Base-by-base conservation (phyloP, 2,113 vertebrate species). In the Chaenocephalus aceratus region DNA sequence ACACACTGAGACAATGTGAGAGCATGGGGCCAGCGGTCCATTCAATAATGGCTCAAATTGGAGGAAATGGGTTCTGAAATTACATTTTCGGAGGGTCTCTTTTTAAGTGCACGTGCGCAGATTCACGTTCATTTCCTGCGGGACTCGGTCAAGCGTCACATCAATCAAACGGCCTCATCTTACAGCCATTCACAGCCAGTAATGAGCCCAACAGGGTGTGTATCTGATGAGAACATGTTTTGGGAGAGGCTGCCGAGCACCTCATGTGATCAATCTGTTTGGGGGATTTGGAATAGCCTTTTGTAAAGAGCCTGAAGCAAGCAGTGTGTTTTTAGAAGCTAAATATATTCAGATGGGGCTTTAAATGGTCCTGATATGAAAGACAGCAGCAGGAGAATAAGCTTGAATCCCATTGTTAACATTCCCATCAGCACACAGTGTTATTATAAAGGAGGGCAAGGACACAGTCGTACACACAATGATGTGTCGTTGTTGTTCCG, bases 1-100 rank as follows among this genome's bases (percentile, higher is more conserved):
- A 18, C 23, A 80, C 45, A 60, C 56, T 13, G 62, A 87, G 67
- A 84, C 88, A 30, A 84, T 56, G 54, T 1, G 49, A 80, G 72
- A 36, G 51, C 61, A 63, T 5, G 16, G 62, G 82, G 84, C 79
- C 66, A 57, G 72, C 57, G 0, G 75, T 77, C 76, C 88, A 89
- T 88, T 86, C 85, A 89, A 89, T 93, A 92, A 93, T 65, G 58
- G 58, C 80, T 82, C 82, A 87, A 90, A 94, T 90, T 86, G 86
- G 75, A 92, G 91, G 91, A 95, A 94, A 93, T 94, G 90, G 90
- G 7, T 89, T 95, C 85, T 93, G 86, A 91, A 94, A 93, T 93
- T 85, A 86, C 77, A 93, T 92, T 93, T 92, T 88, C 77, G 67
- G 71, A 83, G 72, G 70, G 77, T 85, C 79, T 79, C 72, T 53